Base-by-base conservation (phyloP, 2,113 vertebrate species). In the Carassius gibelio region DNA sequence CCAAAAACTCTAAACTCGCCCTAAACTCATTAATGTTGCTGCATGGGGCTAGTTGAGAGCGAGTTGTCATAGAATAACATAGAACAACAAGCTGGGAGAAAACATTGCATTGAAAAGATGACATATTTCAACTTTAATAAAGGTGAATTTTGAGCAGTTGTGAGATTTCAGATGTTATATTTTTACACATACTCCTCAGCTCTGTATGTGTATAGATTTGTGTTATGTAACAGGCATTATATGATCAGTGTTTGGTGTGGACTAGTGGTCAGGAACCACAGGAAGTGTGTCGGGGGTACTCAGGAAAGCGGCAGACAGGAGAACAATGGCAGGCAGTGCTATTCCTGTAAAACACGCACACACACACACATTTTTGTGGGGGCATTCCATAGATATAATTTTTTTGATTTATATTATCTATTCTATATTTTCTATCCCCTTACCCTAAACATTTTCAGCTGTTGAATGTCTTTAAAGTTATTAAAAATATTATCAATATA, bases 251-350 rank as follows among this genome's bases (percentile, higher is more conserved):
- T 55, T 23, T 72, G 19, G 15, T 71, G 15, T 82, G 36, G 17
- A 50, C 64, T 82, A 45, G 11, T 48, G 10, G 45, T 45, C 72
- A 66, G 71, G 45, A 75, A 66, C 75, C 26, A 87, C 78, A 79
- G 85, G 88, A 88, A 79, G 69, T 87, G 85, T 90, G 88, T 75
- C 72, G 74, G 76, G 38, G 34, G 59, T 11, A 89, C 75, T 81
- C 42, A 86, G 88, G 87, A 88, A 88, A 86, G 72, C 38, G 79
- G 17, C 55, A 62, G 36, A 62, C 21, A 26, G 30, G 21, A 87
- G 74, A 88, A 88, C 88, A 88, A 88, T 88, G 38, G 74, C 74
- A 74, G 75, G 75, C 79, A 82, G 38, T 84, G 72, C 86, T 84
- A 77, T 89, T 87, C 78, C 88, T 88, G 84, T 87, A 81, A 80